Evolutionary conservation across 2,888 invertebrate species (phyloP), one percentile per base, ranked within the genome.

Genomic region (Diabrotica balteata): DNA sequence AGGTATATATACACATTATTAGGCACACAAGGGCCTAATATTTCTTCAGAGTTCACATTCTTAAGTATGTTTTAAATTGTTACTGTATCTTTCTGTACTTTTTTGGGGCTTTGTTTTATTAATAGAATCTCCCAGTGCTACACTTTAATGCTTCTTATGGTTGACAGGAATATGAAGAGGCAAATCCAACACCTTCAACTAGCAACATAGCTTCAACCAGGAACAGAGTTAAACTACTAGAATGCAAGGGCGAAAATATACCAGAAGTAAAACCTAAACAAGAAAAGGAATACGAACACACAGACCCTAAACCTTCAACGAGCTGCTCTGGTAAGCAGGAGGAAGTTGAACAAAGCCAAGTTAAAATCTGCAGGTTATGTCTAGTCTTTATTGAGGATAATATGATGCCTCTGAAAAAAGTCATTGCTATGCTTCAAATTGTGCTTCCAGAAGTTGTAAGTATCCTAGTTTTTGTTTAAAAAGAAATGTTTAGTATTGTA

Each of bases 371-470:
- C 58, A 73, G 73, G 63, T 62, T 73, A 11, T 73, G 73, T 54
- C 61, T 73, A 47, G 73, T 73, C 43, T 73, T 73, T 42, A 66
- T 70, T 8, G 73, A 73, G 43, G 73, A 72, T 46, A 67, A 69
- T 50, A 66, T 50, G 47, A 55, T 68, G 8, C 70, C 70, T 42
- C 22, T 73, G 49, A 64, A 69, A 22, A 67, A 69, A 57, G 66
- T 70, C n/a, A 42, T 72, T 54, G 71, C 69, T 7, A 73, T 73
- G 72, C 68, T 73, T 43, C 73, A 73, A 63, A 72, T 73, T 64
- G 73, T 73, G 44, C 59, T 73, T 45, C 73, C 73, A 58, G 73
- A 73, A 68, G 70, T 73, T 61, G 73, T 73, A 69, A 53, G 73
- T 59, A 49, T 49, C 6, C 8, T 32, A 32, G 32, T 32, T 32